A percentile compares a stretch with the other conserved stretches of the same genome.
These are phyloP conservation scores for Lepidothrix coronata DNA, from an alignment of 2,113 vertebrate species.

Conservation along the genomic window DNA sequence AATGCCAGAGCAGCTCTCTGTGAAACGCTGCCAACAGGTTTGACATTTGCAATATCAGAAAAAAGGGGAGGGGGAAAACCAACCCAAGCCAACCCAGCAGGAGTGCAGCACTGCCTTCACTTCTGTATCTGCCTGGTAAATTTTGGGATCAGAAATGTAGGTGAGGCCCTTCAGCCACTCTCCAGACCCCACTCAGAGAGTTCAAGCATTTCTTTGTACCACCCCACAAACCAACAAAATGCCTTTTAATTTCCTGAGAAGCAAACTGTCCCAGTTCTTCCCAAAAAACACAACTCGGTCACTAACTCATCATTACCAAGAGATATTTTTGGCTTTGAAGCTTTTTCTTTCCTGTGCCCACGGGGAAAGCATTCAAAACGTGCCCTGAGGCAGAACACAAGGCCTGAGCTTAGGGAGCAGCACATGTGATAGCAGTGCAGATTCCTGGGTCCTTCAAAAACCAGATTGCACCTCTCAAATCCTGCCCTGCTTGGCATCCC, in stretches of 20 bases:
- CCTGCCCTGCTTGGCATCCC: not conserved
- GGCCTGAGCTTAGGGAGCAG: not conserved
- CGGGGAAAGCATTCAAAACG: not conserved
- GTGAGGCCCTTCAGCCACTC: not conserved
- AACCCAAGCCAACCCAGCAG: not conserved
- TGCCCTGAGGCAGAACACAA: not conserved
- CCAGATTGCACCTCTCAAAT: not conserved
- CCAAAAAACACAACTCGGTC: not conserved
- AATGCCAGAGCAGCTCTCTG: not conserved
- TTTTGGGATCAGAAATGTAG: not conserved
- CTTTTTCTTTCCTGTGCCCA: not conserved
- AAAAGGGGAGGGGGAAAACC: accelerated
- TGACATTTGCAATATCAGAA: not conserved
- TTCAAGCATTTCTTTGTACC: not conserved
- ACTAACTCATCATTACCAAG: not conserved
- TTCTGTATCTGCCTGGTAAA: not conserved
- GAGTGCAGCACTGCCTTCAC: not conserved
- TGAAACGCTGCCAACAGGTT: not conserved
- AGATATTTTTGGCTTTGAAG: not conserved
- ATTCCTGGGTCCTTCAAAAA: not conserved
- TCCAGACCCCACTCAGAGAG: not conserved
- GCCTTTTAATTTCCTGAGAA: not conserved
- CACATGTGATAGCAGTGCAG: not conserved
- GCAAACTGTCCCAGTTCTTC: not conserved
- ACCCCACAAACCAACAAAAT: not conserved